A percentile compares a stretch with the other conserved stretches of the same genome.
These are phyloP conservation scores for Phaonia tiefii DNA, from an alignment of 2,888 invertebrate species.

Conservation along the genomic window DNA sequence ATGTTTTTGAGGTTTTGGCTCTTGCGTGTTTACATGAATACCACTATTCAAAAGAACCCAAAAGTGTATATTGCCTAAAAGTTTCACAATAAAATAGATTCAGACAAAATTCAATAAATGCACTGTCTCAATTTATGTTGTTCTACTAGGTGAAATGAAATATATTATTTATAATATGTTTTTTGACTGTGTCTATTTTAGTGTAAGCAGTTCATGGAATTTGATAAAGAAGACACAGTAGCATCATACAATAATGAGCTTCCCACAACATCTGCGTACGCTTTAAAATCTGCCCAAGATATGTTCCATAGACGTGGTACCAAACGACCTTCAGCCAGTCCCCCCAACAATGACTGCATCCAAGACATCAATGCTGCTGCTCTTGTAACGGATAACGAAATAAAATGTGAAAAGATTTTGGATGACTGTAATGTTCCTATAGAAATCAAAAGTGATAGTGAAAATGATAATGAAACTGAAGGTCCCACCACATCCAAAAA, in stretches of 20 bases:
- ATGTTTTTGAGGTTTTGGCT: no score
- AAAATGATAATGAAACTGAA: constrained; percentile 44
- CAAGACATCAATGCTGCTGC: constrained; percentile 64
- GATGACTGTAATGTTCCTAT: constrained; percentile 61
- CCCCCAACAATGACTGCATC: constrained; percentile 63
- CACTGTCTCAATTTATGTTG: no score
- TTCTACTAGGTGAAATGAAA: no score
- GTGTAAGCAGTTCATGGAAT: constrained; percentile 44
- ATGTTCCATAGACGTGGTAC: constrained; percentile 71
- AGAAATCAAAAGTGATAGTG: constrained; percentile 57
- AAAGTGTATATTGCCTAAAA: no score
- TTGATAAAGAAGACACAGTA: constrained; percentile 59
- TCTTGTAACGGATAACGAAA: not conserved
- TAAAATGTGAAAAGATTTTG: constrained; percentile 26
- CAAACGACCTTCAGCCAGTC: constrained; percentile 74
- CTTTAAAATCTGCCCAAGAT: constrained; percentile 67
- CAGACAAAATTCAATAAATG: no score
- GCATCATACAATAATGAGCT: constrained; percentile 48
- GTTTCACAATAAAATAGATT: no score
- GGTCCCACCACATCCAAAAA: constrained; percentile 71
- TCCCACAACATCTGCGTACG: constrained; percentile 63
- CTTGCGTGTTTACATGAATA: no score
- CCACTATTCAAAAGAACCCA: no score
- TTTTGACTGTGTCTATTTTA: constrained; percentile 13
- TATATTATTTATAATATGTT: not conserved